Evolutionary conservation across 2,797 vertebrate genomes (phyloP).

Genomic region (Halcyon leucocephala): DNA sequence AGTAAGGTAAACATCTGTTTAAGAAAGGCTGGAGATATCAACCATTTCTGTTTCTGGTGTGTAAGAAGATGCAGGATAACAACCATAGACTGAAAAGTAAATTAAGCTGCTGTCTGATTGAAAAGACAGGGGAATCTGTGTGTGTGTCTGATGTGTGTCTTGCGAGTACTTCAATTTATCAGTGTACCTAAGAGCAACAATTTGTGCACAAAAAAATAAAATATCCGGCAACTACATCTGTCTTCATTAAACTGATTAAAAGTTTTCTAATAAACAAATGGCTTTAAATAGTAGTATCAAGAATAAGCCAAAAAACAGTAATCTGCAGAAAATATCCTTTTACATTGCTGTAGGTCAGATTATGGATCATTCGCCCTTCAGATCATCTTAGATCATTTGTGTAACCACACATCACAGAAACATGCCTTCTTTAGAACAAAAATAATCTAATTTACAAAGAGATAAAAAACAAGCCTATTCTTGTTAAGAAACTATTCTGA

Average conservation of each 20-base stretch:
- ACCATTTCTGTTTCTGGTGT: not conserved
- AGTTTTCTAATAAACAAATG: not conserved
- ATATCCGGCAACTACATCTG: not conserved
- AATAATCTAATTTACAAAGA: not conserved
- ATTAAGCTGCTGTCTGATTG: not conserved
- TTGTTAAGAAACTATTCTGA: not conserved
- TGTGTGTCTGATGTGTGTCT: not conserved
- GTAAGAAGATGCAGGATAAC: not conserved
- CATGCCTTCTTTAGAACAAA: not conserved
- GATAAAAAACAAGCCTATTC: not conserved
- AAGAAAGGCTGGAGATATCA: not conserved
- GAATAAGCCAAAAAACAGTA: not conserved
- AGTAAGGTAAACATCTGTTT: not conserved
- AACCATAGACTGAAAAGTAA: not conserved
- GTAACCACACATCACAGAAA: not conserved
- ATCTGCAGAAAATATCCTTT: not conserved
- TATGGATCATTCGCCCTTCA: not conserved
- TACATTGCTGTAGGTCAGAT: not conserved
- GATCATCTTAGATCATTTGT: not conserved
- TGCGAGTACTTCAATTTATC: not conserved
- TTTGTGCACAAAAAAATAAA: not conserved
- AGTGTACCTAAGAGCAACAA: not conserved
- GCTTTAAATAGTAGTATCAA: not conserved
- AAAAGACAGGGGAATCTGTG: not conserved
- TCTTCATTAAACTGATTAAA: conserved; percentile 16